Evolutionary conservation across 2,888 invertebrate species (phyloP), one percentile per base, ranked within the genome.

Genomic region (Agapetus fuscipes): DNA sequence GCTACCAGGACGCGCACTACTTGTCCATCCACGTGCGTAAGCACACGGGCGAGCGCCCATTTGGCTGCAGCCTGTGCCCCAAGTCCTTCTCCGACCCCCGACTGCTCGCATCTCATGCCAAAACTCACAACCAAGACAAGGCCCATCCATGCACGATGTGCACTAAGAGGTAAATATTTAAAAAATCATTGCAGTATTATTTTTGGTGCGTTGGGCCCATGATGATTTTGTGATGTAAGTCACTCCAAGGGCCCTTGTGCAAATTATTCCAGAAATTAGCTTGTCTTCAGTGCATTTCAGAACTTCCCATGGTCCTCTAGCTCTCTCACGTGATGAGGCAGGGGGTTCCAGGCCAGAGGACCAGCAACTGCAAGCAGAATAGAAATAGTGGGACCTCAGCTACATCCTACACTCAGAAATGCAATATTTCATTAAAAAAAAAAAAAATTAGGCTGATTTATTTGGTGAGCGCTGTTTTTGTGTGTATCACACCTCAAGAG

Each of bases 21-120:
- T 30, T 48, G 16, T 34, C 29, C 11, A 37, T 40, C 13, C 48
- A 48, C 26, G 30, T 34, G 12, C 20, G 48, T 10, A 37, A 35
- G 12, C 46, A 46, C 26, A 41, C 46, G 3, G 46, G 46, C 3
- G 43, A 43, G 34, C 41, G 36, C 20, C 47, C 47, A 2, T 47
- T 20, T 30, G 7, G 29, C 10, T 47, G 47, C 25, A 9, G 17
- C 5, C 26, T 34, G 14, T 48, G 48, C 30, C 13, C 16, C 4
- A 45, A 45, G 28, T 26, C 45, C 6, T 48, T 48, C 37, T 33
- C 37, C 9, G 45, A 48, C 14, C 30, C 25, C 10, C 30, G 45
- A 33, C 31, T 42, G 12, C 37, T 48, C 2, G 29, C 31, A 3
- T 45, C 48, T 6, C 48, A 48, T 26, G 14, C 20, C 3, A 37